Conservation (phyloP, 2,113 vertebrate genomes). For the Todiramphus saurophagus region DNA sequence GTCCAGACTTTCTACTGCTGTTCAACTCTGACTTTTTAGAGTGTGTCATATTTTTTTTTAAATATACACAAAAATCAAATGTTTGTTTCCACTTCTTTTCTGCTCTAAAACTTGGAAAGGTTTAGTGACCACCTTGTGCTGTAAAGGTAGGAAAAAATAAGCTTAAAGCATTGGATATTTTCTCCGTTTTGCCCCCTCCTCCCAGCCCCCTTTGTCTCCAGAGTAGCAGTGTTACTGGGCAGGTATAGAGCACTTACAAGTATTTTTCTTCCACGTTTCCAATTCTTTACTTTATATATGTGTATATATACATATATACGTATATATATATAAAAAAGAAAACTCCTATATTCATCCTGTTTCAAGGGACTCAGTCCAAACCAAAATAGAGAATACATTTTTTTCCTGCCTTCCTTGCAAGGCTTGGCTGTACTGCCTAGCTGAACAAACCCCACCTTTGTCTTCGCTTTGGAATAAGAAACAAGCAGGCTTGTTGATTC, state of each 20-base stretch:
- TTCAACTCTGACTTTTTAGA: neutral
- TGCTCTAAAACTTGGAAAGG: neutral
- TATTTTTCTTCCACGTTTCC: neutral
- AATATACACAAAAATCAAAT: neutral
- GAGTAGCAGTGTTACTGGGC: neutral
- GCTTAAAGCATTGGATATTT: neutral
- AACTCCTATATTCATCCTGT: neutral
- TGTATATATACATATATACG: neutral
- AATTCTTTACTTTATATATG: neutral
- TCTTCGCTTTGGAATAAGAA: neutral
- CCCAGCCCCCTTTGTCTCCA: neutral
- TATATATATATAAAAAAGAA: neutral
- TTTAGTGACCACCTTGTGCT: neutral
- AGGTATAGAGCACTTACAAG: neutral
- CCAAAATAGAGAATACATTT: neutral
- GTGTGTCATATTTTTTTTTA: neutral
- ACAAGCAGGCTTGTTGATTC: slow-evolving; percentile 46
- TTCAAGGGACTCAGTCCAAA: neutral
- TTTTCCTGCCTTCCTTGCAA: neutral
- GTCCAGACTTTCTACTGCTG: neutral
- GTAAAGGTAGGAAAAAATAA: neutral
- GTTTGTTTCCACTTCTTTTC: neutral
- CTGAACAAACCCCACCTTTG: slow-evolving; percentile 51
- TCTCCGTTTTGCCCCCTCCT: neutral
- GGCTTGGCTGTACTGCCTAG: neutral